These are phyloP conservation scores for Sebastolobus altivelis DNA, from an alignment of 2,797 vertebrate genomes.

Conservation along the genomic window DNA sequence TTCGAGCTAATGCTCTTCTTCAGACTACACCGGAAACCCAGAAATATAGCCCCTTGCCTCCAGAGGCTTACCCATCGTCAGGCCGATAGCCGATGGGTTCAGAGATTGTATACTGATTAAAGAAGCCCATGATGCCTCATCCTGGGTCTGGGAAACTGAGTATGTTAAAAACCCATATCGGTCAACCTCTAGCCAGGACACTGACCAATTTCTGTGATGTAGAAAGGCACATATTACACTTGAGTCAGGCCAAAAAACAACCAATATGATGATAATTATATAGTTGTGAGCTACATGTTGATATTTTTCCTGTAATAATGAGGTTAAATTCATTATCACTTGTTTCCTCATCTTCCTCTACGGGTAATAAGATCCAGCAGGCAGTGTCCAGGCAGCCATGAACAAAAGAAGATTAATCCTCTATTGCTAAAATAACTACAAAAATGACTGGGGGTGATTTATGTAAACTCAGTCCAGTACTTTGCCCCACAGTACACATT, in stretches of 20 bases:
- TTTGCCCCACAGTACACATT: neutral
- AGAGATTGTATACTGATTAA: neutral
- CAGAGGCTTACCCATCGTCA: neutral
- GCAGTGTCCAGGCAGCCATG: constrained; percentile 1
- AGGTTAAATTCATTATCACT: neutral
- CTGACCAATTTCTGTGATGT: neutral
- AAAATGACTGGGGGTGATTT: neutral
- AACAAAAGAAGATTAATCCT: neutral
- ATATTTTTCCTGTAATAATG: constrained; percentile 2
- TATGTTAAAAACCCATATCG: neutral
- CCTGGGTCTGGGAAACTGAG: neutral
- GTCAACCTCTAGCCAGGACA: neutral
- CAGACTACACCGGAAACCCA: neutral
- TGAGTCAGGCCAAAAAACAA: neutral
- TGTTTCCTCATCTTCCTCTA: neutral
- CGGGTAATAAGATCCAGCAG: neutral
- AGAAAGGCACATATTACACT: neutral
- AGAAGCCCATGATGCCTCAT: neutral
- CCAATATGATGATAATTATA: neutral
- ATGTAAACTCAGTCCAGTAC: neutral
- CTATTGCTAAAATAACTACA: neutral
- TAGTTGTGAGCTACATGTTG: neutral
- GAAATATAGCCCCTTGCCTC: neutral
- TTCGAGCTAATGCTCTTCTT: neutral
- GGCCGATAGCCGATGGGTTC: neutral